These are phyloP conservation scores for Ridgeia piscesae DNA, from an alignment of 1,140 invertebrate species.

Conservation along the genomic window DNA sequence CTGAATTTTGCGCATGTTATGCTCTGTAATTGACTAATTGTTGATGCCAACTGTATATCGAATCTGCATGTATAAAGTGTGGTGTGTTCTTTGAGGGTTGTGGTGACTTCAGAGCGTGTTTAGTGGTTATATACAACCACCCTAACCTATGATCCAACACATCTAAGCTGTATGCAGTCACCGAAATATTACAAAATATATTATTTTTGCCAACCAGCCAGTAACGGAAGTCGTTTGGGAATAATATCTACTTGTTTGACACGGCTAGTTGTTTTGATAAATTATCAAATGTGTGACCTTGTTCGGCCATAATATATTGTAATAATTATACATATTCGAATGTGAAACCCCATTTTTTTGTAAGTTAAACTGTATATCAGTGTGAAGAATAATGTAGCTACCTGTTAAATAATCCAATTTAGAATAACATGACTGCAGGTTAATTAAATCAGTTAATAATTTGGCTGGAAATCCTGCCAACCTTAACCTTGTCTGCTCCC, in stretches of 20 bases:
- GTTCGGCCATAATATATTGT: no score
- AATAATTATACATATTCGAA: no score
- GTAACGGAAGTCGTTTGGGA: neutral
- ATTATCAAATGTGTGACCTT: no score
- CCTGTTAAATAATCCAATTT: no score
- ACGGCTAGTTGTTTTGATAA: neutral
- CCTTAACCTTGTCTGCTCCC: no score
- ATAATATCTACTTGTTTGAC: neutral
- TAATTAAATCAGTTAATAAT: no score
- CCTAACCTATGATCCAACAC: neutral
- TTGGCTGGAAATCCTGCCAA: no score
- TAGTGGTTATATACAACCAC: neutral
- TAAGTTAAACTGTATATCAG: no score
- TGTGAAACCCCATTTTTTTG: no score
- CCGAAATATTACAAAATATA: neutral
- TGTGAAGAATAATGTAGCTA: no score
- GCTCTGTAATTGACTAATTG: neutral
- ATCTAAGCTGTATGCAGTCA: neutral
- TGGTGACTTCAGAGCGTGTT: neutral
- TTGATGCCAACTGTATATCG: neutral
- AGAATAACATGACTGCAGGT: no score
- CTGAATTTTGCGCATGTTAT: neutral
- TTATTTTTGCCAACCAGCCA: neutral
- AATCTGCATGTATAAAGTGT: neutral
- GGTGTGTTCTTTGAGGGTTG: neutral